Evolutionary conservation across 2,797 vertebrate genomes (phyloP), one percentile per base, ranked within the genome.

Genomic region (Hemibagrus guttatus): DNA sequence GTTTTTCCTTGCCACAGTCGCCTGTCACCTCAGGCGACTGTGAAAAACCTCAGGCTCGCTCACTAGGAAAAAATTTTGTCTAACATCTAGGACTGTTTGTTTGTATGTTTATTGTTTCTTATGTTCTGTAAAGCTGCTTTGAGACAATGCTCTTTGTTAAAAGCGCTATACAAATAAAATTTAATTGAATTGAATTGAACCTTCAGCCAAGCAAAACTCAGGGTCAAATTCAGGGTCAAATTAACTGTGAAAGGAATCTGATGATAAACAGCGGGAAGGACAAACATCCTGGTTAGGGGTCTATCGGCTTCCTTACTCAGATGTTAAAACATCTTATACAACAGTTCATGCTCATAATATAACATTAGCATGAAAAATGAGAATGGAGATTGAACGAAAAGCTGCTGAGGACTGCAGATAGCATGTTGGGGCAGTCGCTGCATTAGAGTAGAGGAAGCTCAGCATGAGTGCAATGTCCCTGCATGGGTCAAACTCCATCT

Each of bases 401-500:
- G 59, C 71, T 88, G 88, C 87, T 87, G 89, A 89, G 68, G 4
- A n/a, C 56, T 21, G 58, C 49, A 80, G 35, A 81, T 80, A 16
- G 16, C 28, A 23, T 68, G 46, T 23, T 52, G 81, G 68, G 49
- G 52, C n/a, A 11, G 59, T 66, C 19, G 1, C 35, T 59, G 28
- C 13, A 2, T 9, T 64, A 13, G 11, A 31, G 63, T 46, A 54
- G 78, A 84, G 87, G 46, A 88, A 59, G 23, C 83, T 59, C 84
- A 12, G 35, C 46, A 72, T 87, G 85, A 87, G 84, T 31, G 5
- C 19, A 78, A 13, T 80, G 85, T 71, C 85, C 89, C 56, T 83
- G n/a, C n/a, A n/a, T n/a, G 87, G 91, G 90, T 91, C 88, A 90
- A n/a, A 81, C 31, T 17, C 82, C 88, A 91, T 91, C 91, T 92